Evolutionary conservation across 1,140 invertebrate species (phyloP).

Genomic region (Anthonomus grandis): DNA sequence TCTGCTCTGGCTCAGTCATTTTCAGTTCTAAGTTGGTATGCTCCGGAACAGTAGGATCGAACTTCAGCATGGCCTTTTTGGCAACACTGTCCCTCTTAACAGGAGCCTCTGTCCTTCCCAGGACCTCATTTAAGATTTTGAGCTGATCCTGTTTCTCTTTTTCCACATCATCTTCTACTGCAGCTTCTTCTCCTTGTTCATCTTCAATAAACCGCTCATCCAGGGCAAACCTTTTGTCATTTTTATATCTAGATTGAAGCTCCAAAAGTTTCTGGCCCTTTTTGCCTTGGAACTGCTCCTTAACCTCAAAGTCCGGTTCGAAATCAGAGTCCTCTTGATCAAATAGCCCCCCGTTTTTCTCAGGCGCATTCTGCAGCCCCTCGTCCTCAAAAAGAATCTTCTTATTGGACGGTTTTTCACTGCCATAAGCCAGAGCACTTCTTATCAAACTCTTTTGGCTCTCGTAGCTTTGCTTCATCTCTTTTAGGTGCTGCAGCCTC

Average conservation of each 20-base stretch:
- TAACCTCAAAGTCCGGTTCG: constrained; percentile 53
- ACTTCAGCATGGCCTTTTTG: constrained; percentile 55
- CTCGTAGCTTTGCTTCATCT: constrained; percentile 55
- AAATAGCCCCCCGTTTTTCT: constrained; percentile 46
- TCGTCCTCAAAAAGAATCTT: constrained; percentile 51
- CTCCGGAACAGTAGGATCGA: constrained; percentile 57
- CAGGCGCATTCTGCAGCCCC: neutral
- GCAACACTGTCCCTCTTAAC: too few relatives aligned
- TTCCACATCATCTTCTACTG: constrained; percentile 38
- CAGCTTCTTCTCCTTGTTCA: constrained; percentile 31
- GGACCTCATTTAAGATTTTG: constrained; percentile 56
- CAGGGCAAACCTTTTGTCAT: constrained; percentile 59
- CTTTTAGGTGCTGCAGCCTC: constrained; percentile 56
- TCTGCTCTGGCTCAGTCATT: constrained; percentile 26
- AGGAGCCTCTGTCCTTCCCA: too few relatives aligned
- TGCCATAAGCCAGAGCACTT: constrained; percentile 54
- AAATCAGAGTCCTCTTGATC: constrained; percentile 49
- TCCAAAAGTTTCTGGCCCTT: constrained; percentile 57
- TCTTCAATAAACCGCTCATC: constrained; percentile 58
- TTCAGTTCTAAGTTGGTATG: constrained; percentile 45
- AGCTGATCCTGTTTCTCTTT: constrained; percentile 58
- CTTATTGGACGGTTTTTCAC: constrained; percentile 53
- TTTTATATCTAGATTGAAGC: constrained; percentile 56
- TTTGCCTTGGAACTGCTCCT: constrained; percentile 55
- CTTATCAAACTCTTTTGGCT: constrained; percentile 56